Evolutionary conservation across 2,888 invertebrate species (phyloP).

Genomic region (Microchrysa polita): DNA sequence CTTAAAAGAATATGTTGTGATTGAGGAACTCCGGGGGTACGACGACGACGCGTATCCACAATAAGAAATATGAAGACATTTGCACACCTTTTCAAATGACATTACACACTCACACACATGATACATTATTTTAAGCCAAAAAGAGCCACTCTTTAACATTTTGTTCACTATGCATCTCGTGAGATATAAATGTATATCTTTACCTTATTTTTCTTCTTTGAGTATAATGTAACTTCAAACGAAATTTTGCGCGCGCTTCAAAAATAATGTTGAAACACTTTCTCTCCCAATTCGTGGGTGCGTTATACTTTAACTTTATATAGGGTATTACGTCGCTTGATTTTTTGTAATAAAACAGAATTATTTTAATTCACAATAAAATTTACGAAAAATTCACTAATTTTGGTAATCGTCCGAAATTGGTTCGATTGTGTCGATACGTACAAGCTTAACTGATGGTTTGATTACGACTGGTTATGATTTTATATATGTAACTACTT

Average conservation of each 20-base stretch:
- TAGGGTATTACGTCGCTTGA: slow-evolving; percentile 4
- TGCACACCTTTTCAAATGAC: slow-evolving; percentile 15
- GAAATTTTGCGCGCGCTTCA: background rate
- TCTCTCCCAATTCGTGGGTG: slow-evolving; percentile 36
- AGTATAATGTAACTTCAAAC: too few relatives aligned
- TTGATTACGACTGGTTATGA: slow-evolving; percentile 15
- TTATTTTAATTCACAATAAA: background rate
- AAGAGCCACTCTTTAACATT: slow-evolving; percentile 7
- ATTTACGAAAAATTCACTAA: background rate
- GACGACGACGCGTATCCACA: too few relatives aligned
- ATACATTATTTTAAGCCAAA: too few relatives aligned
- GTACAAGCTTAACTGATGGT: slow-evolving; percentile 32
- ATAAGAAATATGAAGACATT: too few relatives aligned
- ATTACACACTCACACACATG: slow-evolving; percentile 20
- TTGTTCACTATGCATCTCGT: slow-evolving; percentile 22
- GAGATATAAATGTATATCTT: slow-evolving; percentile 5
- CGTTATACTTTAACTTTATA: slow-evolving; percentile 29
- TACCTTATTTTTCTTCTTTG: slow-evolving; percentile 25
- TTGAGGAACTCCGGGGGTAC: background rate
- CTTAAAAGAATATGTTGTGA: too few relatives aligned
- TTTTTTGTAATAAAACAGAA: background rate
- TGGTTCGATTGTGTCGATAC: background rate
- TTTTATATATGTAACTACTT: slow-evolving; percentile 41
- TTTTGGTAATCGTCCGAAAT: too few relatives aligned
- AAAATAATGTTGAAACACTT: slow-evolving; percentile 34